These are phyloP conservation scores for Tachystola acroxantha DNA, from an alignment of 2,888 invertebrate genomes.

Conservation along the genomic window DNA sequence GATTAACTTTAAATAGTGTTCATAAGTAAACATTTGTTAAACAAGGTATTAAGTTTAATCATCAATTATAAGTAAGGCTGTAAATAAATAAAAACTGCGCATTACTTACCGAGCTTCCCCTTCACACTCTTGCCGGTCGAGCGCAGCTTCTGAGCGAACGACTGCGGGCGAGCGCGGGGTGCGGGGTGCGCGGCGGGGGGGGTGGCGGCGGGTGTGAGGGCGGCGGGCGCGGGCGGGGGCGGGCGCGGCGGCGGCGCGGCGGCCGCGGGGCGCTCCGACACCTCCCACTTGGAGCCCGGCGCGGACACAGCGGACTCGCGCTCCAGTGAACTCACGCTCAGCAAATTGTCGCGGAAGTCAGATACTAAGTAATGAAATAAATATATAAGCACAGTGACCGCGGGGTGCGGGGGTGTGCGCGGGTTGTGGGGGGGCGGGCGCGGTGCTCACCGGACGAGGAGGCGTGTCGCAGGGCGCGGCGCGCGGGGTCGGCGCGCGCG, in stretches of 20 bases:
- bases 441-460: conserved; percentile 47
- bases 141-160: conserved; percentile 91
- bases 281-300: conserved; percentile 59
- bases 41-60: no score
- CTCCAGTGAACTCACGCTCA: conserved; percentile 61
- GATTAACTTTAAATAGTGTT: no score
- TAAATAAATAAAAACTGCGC: no score
- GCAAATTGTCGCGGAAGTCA: conserved; percentile 80
- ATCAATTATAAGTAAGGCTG: no score
- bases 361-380: conserved; percentile 56
- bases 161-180: conserved; percentile 81
- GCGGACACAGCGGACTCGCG: conserved; percentile 49
- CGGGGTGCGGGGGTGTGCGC: background rate
- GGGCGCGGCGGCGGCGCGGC: conserved; percentile 24
- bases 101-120: conserved; percentile 73
- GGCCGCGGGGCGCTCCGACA: no score
- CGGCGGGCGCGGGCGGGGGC: conserved; percentile 27
- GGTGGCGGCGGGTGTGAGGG: conserved; percentile 12
- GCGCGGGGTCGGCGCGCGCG: conserved; percentile 71
- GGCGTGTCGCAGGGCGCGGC: conserved; percentile 47
- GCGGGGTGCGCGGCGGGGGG: conserved; percentile 49
- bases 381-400: no score
- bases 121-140: conserved; percentile 92
- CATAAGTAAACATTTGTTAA: no score
- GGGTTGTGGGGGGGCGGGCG: background rate